Evolutionary conservation across 2,797 vertebrate genomes (phyloP).

Genomic region (Anguilla marmorata): DNA sequence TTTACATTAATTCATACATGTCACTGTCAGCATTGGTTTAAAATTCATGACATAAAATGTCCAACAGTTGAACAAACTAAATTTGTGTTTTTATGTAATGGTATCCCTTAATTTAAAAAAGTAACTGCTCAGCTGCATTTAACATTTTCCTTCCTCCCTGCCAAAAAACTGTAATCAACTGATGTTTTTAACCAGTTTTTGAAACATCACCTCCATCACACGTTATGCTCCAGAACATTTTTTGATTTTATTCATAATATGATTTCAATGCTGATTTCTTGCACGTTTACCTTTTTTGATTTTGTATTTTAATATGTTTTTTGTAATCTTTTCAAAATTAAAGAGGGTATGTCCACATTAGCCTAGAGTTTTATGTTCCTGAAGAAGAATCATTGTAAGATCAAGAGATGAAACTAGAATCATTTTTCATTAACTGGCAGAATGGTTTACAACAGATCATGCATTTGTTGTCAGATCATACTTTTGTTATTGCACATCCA

Average conservation of each 20-base stretch:
- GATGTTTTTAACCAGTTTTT: neutral
- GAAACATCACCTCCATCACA: neutral
- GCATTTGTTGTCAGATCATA: no score
- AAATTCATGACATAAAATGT: neutral
- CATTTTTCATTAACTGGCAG: neutral
- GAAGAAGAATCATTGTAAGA: neutral
- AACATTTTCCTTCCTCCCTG: neutral
- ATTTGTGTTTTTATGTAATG: neutral
- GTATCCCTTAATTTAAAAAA: neutral
- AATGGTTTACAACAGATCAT: neutral
- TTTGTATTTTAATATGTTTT: slow-evolving; percentile 31
- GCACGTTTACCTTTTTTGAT: neutral
- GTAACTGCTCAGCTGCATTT: neutral
- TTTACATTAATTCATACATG: neutral
- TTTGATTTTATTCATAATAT: neutral
- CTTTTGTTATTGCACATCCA: no score
- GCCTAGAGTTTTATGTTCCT: neutral
- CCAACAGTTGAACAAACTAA: neutral
- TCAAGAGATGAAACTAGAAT: neutral
- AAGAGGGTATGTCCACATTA: neutral
- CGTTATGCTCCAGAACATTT: neutral
- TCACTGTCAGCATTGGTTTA: neutral
- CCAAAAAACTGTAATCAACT: no score
- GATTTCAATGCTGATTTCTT: neutral
- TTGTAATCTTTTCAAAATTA: slow-evolving; percentile 41